These are phyloP conservation scores for Caenorhabditis wallacei DNA, from an alignment of 2,888 invertebrate species.

Conservation along the genomic window DNA sequence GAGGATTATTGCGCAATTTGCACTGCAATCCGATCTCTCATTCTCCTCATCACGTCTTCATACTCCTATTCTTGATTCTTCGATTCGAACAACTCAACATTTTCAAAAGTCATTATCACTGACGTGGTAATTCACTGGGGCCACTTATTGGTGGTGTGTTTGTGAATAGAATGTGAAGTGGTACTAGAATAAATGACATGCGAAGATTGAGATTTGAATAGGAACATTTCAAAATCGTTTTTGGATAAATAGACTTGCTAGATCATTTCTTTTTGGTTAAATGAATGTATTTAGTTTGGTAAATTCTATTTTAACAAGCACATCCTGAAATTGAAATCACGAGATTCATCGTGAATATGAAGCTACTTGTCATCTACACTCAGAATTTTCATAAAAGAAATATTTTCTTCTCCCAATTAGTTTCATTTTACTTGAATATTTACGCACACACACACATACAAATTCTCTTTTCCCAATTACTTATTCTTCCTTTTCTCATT, in stretches of 20 bases:
- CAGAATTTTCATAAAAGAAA: neutral
- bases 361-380: neutral
- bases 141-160: constrained; percentile 8
- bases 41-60: constrained; percentile 21
- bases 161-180: constrained; percentile 23
- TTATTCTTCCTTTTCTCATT: constrained; percentile 48
- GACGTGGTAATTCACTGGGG: constrained; percentile 18
- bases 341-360: neutral
- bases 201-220: neutral
- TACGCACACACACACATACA: constrained; percentile 4
- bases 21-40: constrained; percentile 42
- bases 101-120: constrained; percentile 17
- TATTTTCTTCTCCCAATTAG: constrained; percentile 29
- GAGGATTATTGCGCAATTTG: constrained; percentile 58
- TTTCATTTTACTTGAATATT: constrained; percentile 20
- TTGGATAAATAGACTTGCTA: too few relatives aligned
- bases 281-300: too few relatives aligned
- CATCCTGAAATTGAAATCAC: neutral
- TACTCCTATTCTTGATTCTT: constrained; percentile 11
- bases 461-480: constrained; percentile 23
- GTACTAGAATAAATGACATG: constrained; percentile 33
- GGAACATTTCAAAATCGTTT: neutral
- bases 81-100: constrained; percentile 13
- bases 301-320: too few relatives aligned
- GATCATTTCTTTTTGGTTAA: too few relatives aligned